phyloP scores from a whole-genome alignment of 1,140 invertebrate genomes.

The Caenorhabditis tropicalis region DNA sequence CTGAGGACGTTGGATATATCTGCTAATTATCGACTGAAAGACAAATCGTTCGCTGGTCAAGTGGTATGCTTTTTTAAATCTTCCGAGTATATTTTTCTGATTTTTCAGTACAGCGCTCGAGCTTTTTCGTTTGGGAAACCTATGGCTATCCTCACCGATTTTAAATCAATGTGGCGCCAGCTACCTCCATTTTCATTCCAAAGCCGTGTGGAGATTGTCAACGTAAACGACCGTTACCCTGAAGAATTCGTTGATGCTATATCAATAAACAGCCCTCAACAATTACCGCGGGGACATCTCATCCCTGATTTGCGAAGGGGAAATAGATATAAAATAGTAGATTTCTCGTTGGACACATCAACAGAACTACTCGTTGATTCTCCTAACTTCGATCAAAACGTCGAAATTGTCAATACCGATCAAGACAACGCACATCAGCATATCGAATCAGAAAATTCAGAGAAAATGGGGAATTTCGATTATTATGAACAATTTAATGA shows the following conservation, averaged over 20 bases:
- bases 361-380: background rate
- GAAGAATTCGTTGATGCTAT: background rate
- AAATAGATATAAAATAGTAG: constrained; percentile 8
- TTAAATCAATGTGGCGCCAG: constrained; percentile 17
- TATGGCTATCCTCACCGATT: background rate
- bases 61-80: background rate
- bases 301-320: constrained; percentile 1
- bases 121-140: background rate
- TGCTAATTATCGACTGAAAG: background rate
- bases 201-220: background rate
- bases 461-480: no score
- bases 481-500: no score
- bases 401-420: no score
- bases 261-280: background rate
- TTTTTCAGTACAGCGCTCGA: background rate
- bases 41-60: background rate
- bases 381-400: no score
- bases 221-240: background rate
- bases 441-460: no score
- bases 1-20: background rate
- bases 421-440: no score
- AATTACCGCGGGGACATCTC: background rate
- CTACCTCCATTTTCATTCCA: background rate
- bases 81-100: background rate
- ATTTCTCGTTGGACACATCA: background rate